Evolutionary conservation across 2,113 vertebrate species (phyloP).

Genomic region (Saguinus midas): DNA sequence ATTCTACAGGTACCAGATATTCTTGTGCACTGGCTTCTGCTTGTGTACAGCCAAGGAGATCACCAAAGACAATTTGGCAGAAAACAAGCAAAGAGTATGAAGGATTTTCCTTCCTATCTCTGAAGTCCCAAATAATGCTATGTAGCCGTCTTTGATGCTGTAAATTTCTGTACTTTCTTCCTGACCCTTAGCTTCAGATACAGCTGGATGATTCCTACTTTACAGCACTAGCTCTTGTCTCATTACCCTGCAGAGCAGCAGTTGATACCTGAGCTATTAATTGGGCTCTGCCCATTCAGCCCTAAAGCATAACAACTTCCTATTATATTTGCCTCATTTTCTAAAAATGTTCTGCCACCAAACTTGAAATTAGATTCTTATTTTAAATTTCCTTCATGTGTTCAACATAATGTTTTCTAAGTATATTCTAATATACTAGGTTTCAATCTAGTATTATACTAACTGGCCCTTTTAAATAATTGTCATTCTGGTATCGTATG

Average conservation of each 20-base stretch:
- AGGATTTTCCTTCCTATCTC: not conserved
- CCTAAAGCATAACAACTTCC: not conserved
- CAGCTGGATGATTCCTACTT: not conserved
- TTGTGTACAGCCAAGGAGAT: not conserved
- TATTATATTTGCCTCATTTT: not conserved
- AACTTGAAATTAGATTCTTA: not conserved
- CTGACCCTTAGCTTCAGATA: not conserved
- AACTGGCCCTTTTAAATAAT: not conserved
- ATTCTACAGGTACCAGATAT: not conserved
- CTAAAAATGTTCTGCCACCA: not conserved
- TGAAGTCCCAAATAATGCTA: not conserved
- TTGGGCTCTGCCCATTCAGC: not conserved
- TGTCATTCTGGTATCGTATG: not conserved
- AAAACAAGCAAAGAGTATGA: not conserved
- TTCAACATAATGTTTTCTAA: not conserved
- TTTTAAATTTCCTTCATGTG: not conserved
- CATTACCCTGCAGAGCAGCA: not conserved
- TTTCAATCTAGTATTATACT: not conserved
- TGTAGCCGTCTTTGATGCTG: not conserved
- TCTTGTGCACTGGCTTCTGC: not conserved
- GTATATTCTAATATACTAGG: not conserved
- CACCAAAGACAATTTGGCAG: not conserved
- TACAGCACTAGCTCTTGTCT: not conserved
- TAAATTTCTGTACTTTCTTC: not conserved
- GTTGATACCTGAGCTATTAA: not conserved